phyloP scores from a whole-genome alignment of 1,140 invertebrate species.

The Drosophila triauraria region DNA sequence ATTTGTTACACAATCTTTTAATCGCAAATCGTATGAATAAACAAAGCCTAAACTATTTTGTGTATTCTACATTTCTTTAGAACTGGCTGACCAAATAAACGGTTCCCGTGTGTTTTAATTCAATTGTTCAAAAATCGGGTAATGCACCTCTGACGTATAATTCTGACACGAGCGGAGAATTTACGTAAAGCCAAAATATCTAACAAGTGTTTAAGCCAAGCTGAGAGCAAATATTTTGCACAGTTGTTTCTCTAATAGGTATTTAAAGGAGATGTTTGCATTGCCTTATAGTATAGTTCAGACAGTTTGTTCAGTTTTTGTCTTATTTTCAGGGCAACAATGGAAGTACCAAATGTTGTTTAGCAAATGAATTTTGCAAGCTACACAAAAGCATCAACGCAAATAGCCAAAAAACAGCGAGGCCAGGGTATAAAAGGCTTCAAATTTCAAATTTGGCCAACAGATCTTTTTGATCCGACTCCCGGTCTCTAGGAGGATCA shows the following conservation, averaged over 20 bases:
- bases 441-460: conserved; percentile 32
- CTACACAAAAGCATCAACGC: conserved; percentile 72
- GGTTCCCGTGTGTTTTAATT: conserved; percentile 1
- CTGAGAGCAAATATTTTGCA: conserved; percentile 72
- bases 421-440: conserved; percentile 61
- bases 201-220: conserved; percentile 66
- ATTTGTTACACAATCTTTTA: conserved; percentile 21
- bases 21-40: conserved; percentile 22
- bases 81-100: conserved; percentile 27
- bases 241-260: conserved; percentile 53
- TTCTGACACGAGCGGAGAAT: conserved; percentile 37
- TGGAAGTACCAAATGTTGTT: conserved; percentile 66
- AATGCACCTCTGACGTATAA: conserved; percentile 60
- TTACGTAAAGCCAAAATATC: conserved; percentile 66
- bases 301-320: conserved; percentile 24
- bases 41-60: conserved; percentile 9
- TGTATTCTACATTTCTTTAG: not conserved
- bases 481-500: conserved; percentile 39
- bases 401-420: conserved; percentile 56
- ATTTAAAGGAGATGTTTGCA: conserved; percentile 30
- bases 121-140: conserved; percentile 36
- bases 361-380: conserved; percentile 66
- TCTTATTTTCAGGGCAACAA: conserved; percentile 48
- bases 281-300: conserved; percentile 38
- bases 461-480: conserved; percentile 50